Evolutionary conservation across 2,113 vertebrate genomes (phyloP).

Genomic region (Oncorhynchus mykiss): DNA sequence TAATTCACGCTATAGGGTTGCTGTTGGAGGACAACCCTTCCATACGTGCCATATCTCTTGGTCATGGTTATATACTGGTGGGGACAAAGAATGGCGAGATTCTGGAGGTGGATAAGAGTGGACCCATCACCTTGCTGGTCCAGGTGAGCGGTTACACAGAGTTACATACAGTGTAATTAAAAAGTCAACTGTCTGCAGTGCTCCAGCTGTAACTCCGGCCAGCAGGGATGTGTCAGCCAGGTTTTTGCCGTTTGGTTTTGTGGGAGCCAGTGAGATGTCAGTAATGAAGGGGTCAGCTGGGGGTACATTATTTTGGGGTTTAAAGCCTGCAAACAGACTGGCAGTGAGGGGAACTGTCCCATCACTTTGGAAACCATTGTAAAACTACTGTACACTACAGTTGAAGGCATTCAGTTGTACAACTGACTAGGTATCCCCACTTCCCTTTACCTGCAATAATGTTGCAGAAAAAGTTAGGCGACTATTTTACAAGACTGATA

Average conservation of each 20-base stretch:
- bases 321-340: not conserved
- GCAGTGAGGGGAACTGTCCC: too few relatives aligned
- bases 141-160: conserved; percentile 58
- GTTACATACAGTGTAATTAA: conserved; percentile 9
- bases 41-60: conserved; percentile 98
- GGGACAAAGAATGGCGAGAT: conserved; percentile 99
- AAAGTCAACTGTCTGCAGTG: conserved; percentile 14
- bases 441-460: too few relatives aligned
- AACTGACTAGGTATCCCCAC: too few relatives aligned
- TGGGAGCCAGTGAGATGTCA: conserved; percentile 8
- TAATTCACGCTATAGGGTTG: conserved; percentile 77
- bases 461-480: too few relatives aligned
- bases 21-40: conserved; percentile 98
- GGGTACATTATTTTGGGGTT: conserved; percentile 16
- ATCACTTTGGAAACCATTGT: too few relatives aligned
- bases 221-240: conserved; percentile 1
- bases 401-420: too few relatives aligned
- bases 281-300: conserved; percentile 5
- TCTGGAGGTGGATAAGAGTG: conserved; percentile 96
- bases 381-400: too few relatives aligned
- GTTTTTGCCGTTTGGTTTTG: conserved; percentile 12
- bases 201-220: conserved; percentile 5
- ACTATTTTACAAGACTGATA: not conserved
- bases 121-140: conserved; percentile 86
- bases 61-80: conserved; percentile 96